phyloP scores from a whole-genome alignment of 2,113 vertebrate genomes.

The Rutilus rutilus region DNA sequence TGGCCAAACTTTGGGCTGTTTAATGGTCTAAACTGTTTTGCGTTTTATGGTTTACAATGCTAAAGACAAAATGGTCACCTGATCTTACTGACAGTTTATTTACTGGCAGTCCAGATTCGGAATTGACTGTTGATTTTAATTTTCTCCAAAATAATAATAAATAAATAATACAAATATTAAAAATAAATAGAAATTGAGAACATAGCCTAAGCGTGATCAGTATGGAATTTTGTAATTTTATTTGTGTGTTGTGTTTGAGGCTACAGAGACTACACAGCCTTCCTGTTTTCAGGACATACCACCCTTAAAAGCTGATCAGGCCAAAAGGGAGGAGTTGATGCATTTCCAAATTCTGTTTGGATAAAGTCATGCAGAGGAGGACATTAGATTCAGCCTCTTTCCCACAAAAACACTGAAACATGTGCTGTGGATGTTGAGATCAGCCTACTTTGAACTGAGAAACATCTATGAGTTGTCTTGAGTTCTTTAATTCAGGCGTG shows the following conservation, averaged over 20 bases:
- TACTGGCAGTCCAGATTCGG: neutral
- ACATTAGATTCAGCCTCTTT: slow-evolving; percentile 3
- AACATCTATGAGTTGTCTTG: neutral
- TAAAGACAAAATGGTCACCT: neutral
- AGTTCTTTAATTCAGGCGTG: neutral
- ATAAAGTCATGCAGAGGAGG: slow-evolving; percentile 25
- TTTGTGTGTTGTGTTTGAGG: slow-evolving; percentile 42
- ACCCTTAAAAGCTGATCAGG: slow-evolving; percentile 23
- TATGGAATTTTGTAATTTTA: neutral
- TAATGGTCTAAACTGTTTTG: neutral
- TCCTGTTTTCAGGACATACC: slow-evolving; percentile 19
- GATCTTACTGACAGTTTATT: neutral
- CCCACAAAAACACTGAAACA: neutral
- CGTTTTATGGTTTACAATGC: neutral
- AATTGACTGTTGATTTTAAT: neutral
- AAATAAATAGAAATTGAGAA: neutral
- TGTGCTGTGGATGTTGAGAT: neutral
- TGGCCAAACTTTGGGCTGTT: neutral
- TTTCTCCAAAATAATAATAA: neutral
- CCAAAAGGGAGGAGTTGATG: slow-evolving; percentile 33
- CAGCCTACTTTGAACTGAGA: neutral
- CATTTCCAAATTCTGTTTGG: slow-evolving; percentile 40
- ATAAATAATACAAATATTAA: neutral
- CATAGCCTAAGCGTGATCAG: neutral
- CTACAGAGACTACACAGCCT: slow-evolving; percentile 13